Conservation (phyloP, 2,113 vertebrate genomes). For the Ciconia maguari region DNA sequence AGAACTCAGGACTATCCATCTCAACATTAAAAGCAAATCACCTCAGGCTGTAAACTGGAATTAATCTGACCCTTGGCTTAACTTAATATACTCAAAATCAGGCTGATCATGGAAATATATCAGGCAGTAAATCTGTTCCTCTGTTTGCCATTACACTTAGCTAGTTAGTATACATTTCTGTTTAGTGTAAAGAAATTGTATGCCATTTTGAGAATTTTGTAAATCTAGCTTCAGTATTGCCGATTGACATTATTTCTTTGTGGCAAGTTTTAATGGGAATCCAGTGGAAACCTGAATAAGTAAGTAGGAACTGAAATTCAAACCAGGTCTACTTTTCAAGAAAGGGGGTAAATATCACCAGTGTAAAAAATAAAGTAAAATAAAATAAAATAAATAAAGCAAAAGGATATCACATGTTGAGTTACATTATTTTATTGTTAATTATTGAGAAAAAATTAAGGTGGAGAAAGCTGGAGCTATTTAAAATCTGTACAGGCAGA, state of each 20-base stretch:
- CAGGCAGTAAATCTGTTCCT: not conserved
- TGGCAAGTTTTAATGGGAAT: not conserved
- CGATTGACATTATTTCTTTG: not conserved
- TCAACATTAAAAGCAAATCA: not conserved
- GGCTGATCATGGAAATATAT: not conserved
- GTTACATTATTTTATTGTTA: not conserved
- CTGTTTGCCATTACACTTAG: not conserved
- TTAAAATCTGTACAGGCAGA: not conserved
- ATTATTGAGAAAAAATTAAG: not conserved
- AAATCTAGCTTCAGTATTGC: not conserved
- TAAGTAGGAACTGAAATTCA: not conserved
- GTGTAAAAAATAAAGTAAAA: not conserved
- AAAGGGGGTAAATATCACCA: not conserved
- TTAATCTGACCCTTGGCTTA: not conserved
- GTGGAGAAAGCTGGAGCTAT: not conserved
- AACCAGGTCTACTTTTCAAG: not conserved
- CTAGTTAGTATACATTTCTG: not conserved
- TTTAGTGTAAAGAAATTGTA: not conserved
- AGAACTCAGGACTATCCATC: not conserved
- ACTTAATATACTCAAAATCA: not conserved
- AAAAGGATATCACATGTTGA: not conserved
- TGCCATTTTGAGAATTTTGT: not conserved
- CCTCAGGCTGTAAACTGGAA: not conserved
- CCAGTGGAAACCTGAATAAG: not conserved
- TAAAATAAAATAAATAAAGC: not conserved